A percentile compares a stretch with the other conserved stretches of the same genome.
Evolutionary conservation across 1,140 invertebrate genomes (phyloP).

Genomic region (Euschistus heros): DNA sequence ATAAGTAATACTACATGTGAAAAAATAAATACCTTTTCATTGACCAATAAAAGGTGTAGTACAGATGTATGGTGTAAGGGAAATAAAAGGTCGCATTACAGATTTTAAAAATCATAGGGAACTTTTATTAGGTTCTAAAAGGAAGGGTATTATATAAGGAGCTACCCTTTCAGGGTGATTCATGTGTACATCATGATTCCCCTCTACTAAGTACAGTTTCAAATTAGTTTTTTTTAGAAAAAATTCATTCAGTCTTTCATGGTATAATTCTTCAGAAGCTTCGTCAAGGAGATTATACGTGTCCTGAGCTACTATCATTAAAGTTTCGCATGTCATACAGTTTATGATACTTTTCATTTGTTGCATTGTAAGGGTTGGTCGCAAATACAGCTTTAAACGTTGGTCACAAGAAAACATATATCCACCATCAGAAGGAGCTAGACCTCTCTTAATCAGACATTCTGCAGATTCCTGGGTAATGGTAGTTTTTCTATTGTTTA

Average conservation of each 20-base stretch:
- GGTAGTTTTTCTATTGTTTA: constrained; percentile 32
- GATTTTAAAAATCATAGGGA: no score
- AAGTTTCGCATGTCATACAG: constrained; percentile 29
- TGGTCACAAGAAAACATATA: constrained; percentile 35
- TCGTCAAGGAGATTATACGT: constrained; percentile 22
- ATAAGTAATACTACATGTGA: no score
- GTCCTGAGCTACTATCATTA: constrained; percentile 33
- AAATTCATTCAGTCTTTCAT: constrained; percentile 26
- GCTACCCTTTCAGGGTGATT: constrained; percentile 45
- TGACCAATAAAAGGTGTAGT: no score
- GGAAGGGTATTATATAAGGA: constrained; percentile 36
- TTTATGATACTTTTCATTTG: constrained; percentile 25
- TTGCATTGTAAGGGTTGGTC: constrained; percentile 25
- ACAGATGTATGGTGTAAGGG: no score
- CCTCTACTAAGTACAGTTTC: constrained; percentile 37
- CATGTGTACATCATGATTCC: constrained; percentile 53
- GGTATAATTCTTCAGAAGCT: constrained; percentile 7
- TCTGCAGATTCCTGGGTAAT: constrained; percentile 38
- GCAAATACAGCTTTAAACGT: constrained; percentile 30
- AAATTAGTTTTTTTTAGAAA: constrained; percentile 32
- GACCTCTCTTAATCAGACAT: constrained; percentile 39
- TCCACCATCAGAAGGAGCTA: constrained; percentile 33
- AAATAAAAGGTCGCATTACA: no score
- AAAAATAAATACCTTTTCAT: no score
- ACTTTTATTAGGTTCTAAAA: constrained; percentile 26